phyloP scores from a whole-genome alignment of 2,888 invertebrate genomes.

The Oscheius sp. region DNA sequence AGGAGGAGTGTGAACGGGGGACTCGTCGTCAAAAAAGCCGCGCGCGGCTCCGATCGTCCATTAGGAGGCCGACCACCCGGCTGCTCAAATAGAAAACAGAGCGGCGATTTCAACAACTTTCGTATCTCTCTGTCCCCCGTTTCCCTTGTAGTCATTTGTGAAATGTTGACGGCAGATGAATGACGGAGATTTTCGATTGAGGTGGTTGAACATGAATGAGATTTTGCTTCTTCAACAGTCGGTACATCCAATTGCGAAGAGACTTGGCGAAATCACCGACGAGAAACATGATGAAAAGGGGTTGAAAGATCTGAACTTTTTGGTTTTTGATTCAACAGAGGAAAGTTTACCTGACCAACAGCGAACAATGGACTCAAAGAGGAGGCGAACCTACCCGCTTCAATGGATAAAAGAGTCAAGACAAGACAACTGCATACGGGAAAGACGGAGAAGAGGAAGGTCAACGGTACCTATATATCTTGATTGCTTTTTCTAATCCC shows the following conservation, averaged over 20 bases:
- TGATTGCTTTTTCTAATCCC: not conserved
- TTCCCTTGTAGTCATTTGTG: no score
- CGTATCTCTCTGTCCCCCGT: no score
- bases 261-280: not conserved
- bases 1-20: conserved; percentile 5
- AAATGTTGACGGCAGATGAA: not conserved
- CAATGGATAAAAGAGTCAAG: not conserved
- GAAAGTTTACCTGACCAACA: not conserved
- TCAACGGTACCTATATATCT: not conserved
- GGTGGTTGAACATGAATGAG: not conserved
- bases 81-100: conserved; percentile 31
- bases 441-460: not conserved
- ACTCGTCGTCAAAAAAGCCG: conserved; percentile 21
- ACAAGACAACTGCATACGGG: not conserved
- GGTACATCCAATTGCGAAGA: not conserved
- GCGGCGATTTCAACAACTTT: no score
- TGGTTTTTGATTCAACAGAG: not conserved
- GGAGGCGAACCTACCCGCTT: not conserved
- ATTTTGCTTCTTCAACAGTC: not conserved
- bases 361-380: not conserved
- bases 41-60: conserved; percentile 23
- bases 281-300: not conserved
- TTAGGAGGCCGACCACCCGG: conserved; percentile 15
- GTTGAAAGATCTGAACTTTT: not conserved
- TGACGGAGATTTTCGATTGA: not conserved